Conservation (phyloP, 2,113 vertebrate genomes). For the Buteo buteo region DNA sequence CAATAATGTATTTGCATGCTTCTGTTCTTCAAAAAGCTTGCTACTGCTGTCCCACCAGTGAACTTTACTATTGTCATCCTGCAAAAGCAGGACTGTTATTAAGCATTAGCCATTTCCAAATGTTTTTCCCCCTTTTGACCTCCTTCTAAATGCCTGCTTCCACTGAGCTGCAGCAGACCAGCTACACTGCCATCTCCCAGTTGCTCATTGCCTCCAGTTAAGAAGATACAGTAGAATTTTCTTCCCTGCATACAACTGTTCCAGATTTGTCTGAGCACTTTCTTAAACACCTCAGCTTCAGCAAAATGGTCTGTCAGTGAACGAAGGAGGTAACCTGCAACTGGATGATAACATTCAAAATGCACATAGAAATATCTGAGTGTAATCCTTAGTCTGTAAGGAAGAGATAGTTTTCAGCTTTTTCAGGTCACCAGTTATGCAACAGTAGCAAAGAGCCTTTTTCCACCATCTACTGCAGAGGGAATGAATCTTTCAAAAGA, state of each 20-base stretch:
- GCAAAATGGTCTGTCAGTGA: background rate
- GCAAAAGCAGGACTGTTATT: background rate
- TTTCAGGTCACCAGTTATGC: background rate
- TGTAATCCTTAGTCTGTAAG: background rate
- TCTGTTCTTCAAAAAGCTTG: background rate
- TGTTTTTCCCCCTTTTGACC: background rate
- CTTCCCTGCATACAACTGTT: rapidly evolving
- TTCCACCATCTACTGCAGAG: background rate
- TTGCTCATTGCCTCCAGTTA: rapidly evolving
- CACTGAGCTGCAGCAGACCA: background rate
- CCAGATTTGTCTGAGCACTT: background rate
- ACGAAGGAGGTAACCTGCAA: background rate
- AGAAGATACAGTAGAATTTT: background rate
- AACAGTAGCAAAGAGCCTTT: background rate
- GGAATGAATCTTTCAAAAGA: background rate
- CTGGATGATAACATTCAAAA: background rate
- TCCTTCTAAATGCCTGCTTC: background rate
- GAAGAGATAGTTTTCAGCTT: background rate
- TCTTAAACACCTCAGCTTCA: background rate
- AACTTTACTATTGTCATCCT: background rate
- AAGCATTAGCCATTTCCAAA: background rate
- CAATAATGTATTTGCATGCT: background rate
- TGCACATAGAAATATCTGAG: background rate
- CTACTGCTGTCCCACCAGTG: background rate
- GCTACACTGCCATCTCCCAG: background rate